Conservation (phyloP, 2,888 invertebrate genomes). For the Mesochorus sp. region DNA sequence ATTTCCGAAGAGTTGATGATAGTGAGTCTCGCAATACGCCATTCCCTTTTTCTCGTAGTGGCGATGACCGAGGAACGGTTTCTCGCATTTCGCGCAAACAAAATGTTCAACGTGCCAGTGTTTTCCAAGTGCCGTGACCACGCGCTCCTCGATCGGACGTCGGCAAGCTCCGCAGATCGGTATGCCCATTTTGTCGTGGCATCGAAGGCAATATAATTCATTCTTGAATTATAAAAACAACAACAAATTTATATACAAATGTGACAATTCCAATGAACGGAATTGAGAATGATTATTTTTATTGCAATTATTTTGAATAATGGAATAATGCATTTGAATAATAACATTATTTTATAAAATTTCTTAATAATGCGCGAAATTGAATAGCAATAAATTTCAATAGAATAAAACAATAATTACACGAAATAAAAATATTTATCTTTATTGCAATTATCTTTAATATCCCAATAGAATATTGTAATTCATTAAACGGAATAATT, state of each 20-base stretch:
- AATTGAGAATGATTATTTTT: too few species aligned
- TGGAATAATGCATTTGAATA: too few species aligned
- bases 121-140: slow-evolving; percentile 98
- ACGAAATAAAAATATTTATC: too few species aligned
- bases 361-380: too few species aligned
- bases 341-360: too few species aligned
- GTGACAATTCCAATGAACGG: too few species aligned
- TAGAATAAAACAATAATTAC: not conserved
- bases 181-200: slow-evolving; percentile 99
- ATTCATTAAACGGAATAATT: too few species aligned
- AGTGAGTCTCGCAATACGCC: slow-evolving; percentile 99
- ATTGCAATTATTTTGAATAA: not conserved
- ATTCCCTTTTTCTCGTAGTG: slow-evolving; percentile 99
- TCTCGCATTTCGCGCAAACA: slow-evolving; percentile 99
- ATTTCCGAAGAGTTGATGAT: slow-evolving; percentile 99
- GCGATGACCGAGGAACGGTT: slow-evolving; percentile 99
- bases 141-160: slow-evolving; percentile 98
- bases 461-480: too few species aligned
- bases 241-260: not conserved
- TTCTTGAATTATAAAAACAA: slow-evolving; percentile 84
- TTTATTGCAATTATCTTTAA: too few species aligned
- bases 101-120: slow-evolving; percentile 99
- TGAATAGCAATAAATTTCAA: too few species aligned
- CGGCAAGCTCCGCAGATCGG: slow-evolving; percentile 99
- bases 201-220: slow-evolving; percentile 98